Evolutionary conservation across 2,113 vertebrate species (phyloP).

Genomic region (Boulengeromyrus knoepffleri): DNA sequence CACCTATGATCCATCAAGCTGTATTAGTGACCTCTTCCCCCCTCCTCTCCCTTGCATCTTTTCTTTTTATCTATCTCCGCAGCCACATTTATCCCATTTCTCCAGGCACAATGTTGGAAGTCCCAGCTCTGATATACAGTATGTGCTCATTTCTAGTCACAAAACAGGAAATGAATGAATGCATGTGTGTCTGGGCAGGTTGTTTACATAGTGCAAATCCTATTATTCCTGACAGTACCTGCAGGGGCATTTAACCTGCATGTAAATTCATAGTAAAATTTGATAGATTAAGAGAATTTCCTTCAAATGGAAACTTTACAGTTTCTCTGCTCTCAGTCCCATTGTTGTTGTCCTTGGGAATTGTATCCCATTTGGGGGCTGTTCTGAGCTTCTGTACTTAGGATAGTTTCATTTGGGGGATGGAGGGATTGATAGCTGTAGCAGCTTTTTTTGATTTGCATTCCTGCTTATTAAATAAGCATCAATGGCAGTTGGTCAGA

Average conservation of each 20-base stretch:
- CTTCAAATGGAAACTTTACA: not conserved
- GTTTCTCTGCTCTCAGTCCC: not conserved
- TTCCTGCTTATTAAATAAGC: slow-evolving; percentile 4
- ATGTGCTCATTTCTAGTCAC: not conserved
- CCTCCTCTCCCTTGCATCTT: not conserved
- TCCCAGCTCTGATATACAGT: not conserved
- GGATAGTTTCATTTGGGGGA: not conserved
- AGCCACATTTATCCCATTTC: not conserved
- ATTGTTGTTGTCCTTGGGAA: slow-evolving; percentile 13
- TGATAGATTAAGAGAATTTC: slow-evolving; percentile 22
- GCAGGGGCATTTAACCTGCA: slow-evolving; percentile 7
- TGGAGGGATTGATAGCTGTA: not conserved
- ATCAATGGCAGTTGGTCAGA: not conserved
- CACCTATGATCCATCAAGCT: not conserved
- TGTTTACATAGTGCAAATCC: slow-evolving; percentile 7
- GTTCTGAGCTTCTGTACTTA: slow-evolving; percentile 24
- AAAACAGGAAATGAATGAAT: slow-evolving; percentile 8
- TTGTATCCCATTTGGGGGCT: not conserved
- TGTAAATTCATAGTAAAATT: slow-evolving; percentile 29
- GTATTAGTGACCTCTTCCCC: not conserved
- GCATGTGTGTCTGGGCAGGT: not conserved
- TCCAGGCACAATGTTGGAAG: not conserved
- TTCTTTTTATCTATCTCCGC: not conserved
- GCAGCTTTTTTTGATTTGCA: not conserved
- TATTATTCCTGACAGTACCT: not conserved